Base-by-base conservation (phyloP, 2,797 vertebrate species). In the Brotula barbata region DNA sequence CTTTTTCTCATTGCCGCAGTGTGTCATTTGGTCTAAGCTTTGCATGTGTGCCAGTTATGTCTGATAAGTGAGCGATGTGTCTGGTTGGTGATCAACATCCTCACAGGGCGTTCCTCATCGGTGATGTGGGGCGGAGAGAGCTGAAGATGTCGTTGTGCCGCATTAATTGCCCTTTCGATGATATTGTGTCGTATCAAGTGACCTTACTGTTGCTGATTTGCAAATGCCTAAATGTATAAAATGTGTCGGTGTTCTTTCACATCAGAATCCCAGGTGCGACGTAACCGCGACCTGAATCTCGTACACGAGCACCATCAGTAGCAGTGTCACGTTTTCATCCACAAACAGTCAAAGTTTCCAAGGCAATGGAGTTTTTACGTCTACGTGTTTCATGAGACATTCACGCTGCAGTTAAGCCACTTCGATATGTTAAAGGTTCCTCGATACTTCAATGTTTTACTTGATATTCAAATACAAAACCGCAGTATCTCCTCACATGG, bases 141-240 rank as follows among this genome's bases (percentile, higher is more conserved):
- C 52, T 64, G 54, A 63, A 58, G 45, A 65, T 54, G 46, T 72
- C 54, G 41, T 44, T 46, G 39, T 47, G 25, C 25, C 37, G 56
- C 69, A 73, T 75, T 42, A 73, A 65, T 73, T 58, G 68, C 48
- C 80, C 75, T 34, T 71, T 76, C 45, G 57, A 58, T 64, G 63
- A 52, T 71, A 58, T 56, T 63, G 79, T 80, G 59, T 82, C 48
- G 79, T 87, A 81, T 88, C 70, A 91, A 92, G 89, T 92, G 91
- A 86, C 90, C 90, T 92, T 91, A 90, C 69, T 51, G 56, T 83
- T 73, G 75, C 71, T 41, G 73, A 83, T 64, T 66, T 79, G 59
- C 81, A 71, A 80, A 83, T 75, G 80, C 78, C 71, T 80, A 75
- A 68, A 68, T 85, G 80, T 79, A 63, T 73, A 34, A 68, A 50